A percentile compares a stretch with the other conserved stretches of the same genome.
Conservation (phyloP, 2,888 invertebrate genomes). For the Amiota mariae region DNA sequence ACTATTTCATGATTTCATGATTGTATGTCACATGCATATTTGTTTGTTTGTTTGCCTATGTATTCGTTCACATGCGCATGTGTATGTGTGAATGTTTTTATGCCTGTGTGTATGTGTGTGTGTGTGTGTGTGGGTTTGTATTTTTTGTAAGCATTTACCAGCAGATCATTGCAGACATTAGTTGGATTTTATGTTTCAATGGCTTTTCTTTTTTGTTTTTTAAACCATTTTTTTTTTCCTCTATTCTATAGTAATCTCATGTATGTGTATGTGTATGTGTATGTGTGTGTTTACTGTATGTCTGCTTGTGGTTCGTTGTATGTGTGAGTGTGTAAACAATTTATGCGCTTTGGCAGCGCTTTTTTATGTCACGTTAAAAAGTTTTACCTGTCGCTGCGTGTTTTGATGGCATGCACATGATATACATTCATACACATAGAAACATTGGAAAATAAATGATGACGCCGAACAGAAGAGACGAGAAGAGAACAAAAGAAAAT, state of each 20-base stretch:
- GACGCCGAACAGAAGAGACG: too few relatives aligned
- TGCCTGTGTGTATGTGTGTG: background rate
- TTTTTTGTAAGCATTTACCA: conserved; percentile 40
- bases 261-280: background rate
- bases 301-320: background rate
- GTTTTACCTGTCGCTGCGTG: conserved; percentile 44
- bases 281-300: background rate
- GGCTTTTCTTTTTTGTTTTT: background rate
- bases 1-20: background rate
- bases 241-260: background rate
- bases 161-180: conserved; percentile 67
- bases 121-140: background rate
- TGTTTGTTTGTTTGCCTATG: background rate
- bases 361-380: conserved; percentile 41
- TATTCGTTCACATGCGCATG: background rate
- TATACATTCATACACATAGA: too few relatives aligned
- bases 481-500: too few relatives aligned
- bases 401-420: conserved; percentile 17
- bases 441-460: too few relatives aligned
- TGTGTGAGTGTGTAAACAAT: conserved; percentile 51
- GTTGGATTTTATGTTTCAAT: conserved; percentile 44
- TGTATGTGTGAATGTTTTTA: background rate
- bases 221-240: background rate
- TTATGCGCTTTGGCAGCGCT: conserved; percentile 49
- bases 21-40: background rate